Evolutionary conservation across 2,113 vertebrate species (phyloP).

Genomic region (Emydura subglobosa): DNA sequence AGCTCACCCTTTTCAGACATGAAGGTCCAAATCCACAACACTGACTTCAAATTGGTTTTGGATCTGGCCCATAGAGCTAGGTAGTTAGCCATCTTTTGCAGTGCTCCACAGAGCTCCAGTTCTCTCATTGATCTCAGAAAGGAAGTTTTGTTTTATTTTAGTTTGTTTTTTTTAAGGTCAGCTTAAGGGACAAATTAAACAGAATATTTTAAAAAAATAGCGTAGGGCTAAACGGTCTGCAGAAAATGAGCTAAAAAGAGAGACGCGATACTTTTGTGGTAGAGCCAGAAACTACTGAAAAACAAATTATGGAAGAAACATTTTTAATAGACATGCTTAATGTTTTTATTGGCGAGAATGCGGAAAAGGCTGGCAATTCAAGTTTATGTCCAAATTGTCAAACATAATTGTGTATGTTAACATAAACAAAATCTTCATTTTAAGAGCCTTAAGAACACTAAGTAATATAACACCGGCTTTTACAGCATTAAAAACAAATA

Average conservation of each 20-base stretch:
- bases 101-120: neutral
- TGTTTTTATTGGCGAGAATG: constrained; percentile 66
- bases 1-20: neutral
- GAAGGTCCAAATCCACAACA: neutral
- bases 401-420: constrained; percentile 65
- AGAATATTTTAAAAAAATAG: neutral
- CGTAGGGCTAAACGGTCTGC: neutral
- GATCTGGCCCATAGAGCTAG: fast-evolving
- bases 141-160: neutral
- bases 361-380: constrained; percentile 64
- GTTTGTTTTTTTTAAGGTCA: neutral
- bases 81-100: fast-evolving
- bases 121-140: neutral
- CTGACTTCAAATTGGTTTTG: neutral
- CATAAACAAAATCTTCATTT: constrained; percentile 62
- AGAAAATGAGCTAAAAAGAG: constrained; percentile 31
- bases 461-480: constrained; percentile 57
- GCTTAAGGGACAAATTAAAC: neutral
- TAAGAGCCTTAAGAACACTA: constrained; percentile 67
- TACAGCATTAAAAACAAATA: constrained; percentile 76
- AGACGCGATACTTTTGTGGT: constrained; percentile 43
- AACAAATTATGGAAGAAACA: constrained; percentile 61
- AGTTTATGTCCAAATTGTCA: constrained; percentile 67
- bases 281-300: constrained; percentile 54
- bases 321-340: constrained; percentile 67